Base-by-base conservation (phyloP, 2,888 invertebrate genomes). In the Spatulosminthurus flaviceps region DNA sequence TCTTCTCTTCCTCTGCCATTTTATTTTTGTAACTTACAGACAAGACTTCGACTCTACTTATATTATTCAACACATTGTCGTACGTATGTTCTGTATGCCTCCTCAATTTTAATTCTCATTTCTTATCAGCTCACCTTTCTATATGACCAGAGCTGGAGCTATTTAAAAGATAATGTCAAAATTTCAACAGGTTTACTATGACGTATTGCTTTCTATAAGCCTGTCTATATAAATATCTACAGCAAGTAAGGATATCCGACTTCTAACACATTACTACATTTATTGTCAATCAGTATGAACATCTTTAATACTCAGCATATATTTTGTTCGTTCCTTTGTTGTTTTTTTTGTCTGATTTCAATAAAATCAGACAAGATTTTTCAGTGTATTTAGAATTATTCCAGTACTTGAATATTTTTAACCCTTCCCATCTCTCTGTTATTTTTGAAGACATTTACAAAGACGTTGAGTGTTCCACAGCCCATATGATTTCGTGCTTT, bases 321-420 rank as follows among this genome's bases (percentile, higher is more conserved):
- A 2, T 51, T 51, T 51, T 51, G 51, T 51, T 51, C n/a, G 16
- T 51, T 51, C 19, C 51, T 51, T 51, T 51, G 51, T 51, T 51
- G 51, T 51, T 51, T 51, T 51, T n/a, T 5, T 51, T 51, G n/a
- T 51, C 51, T 19, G 51, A 51, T 51, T 51, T 51, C 7, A 51
- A 51, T 51, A 51, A 51, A 51, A 51, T 51, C 51, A 51, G 51
- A n/a, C n/a, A 19, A 2, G n/a, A 2, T 13, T 51, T 51, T 13
- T n/a, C n/a, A 11, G 4, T 51, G 19, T 2, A 16, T 9, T 41
- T 51, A 51, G 19, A 19, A 19, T 51, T 51, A n/a, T n/a, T n/a
- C n/a, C n/a, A n/a, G n/a, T 51, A 51, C 5, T n/a, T 51, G 4
- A 19, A 51, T 51, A 51, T 51, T 19, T 51, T 13, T 41, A 41